These are phyloP conservation scores for Pyrocephalus nanus DNA, from an alignment of 2,797 vertebrate genomes.

Conservation along the genomic window DNA sequence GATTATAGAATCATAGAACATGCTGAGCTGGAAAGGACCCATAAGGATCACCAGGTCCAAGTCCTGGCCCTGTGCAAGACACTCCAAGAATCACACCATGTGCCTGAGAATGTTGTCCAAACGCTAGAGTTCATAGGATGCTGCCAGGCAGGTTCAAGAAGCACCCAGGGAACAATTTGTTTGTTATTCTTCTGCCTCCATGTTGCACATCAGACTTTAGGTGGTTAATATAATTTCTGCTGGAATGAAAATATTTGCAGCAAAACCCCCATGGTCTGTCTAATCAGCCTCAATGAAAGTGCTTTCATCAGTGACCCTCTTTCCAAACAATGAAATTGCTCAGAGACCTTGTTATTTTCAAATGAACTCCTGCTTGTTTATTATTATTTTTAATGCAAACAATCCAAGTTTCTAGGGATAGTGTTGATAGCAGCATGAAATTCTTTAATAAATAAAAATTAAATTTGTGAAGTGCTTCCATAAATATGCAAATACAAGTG, in stretches of 20 bases:
- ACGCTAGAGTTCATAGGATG: neutral
- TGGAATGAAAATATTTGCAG: conserved; percentile 13
- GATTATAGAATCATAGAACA: neutral
- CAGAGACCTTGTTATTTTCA: conserved; percentile 57
- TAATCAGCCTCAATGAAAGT: conserved; percentile 46
- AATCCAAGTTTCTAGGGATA: conserved; percentile 34
- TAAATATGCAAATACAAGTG: neutral
- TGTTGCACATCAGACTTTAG: neutral
- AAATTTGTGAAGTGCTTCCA: conserved; percentile 20
- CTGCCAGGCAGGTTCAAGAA: neutral
- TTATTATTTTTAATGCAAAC: conserved; percentile 41
- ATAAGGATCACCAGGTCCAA: neutral
- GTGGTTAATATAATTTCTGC: neutral
- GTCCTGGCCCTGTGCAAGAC: neutral
- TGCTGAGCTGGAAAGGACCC: neutral
- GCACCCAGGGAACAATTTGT: neutral
- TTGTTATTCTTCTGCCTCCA: neutral
- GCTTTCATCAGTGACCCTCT: conserved; percentile 49
- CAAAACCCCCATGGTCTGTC: neutral
- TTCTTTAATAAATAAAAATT: conserved; percentile 43
- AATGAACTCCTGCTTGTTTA: conserved; percentile 38
- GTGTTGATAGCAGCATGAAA: conserved; percentile 7
- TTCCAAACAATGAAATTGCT: conserved; percentile 53
- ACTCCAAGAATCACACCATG: neutral
- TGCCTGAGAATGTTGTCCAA: neutral